Evolutionary conservation across 2,113 vertebrate genomes (phyloP).

Genomic region (Physeter macrocephalus): DNA sequence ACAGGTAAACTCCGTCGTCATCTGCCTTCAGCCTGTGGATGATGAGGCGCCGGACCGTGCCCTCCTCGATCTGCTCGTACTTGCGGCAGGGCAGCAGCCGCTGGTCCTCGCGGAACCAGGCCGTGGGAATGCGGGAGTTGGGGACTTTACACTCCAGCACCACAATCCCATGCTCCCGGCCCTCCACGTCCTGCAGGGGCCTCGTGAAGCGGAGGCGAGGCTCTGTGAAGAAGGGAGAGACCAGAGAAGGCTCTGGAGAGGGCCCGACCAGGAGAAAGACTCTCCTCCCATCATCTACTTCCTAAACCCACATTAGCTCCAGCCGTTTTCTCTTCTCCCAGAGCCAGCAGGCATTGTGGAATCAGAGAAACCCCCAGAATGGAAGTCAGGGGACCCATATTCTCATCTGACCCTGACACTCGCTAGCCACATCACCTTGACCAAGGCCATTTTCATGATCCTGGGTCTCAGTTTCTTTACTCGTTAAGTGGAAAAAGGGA

Average conservation of each 20-base stretch:
- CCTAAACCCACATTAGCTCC: background rate
- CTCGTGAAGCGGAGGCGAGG: constrained; percentile 90
- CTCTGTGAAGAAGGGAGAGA: constrained; percentile 79
- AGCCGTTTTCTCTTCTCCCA: background rate
- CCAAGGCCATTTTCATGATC: background rate
- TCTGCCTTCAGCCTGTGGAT: constrained; percentile 92
- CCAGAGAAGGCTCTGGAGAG: background rate
- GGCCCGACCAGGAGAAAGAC: background rate
- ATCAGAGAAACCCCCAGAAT: background rate
- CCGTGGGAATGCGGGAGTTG: constrained; percentile 89
- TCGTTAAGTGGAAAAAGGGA: background rate
- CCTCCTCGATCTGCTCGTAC: constrained; percentile 95
- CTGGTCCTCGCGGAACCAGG: constrained; percentile 96
- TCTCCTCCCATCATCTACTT: background rate
- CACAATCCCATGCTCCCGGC: constrained; percentile 89
- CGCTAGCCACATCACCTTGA: background rate
- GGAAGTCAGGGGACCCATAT: background rate
- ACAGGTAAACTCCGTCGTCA: constrained; percentile 96
- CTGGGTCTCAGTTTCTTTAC: background rate
- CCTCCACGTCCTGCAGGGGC: constrained; percentile 92
- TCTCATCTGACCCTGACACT: background rate
- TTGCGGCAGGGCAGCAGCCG: constrained; percentile 93
- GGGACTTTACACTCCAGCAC: constrained; percentile 97
- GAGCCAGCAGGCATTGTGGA: background rate
- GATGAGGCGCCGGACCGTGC: constrained; percentile 89